These are phyloP conservation scores for Arbacia lixula DNA, from an alignment of 53 echinoderm and acorn worm species.

Conservation along the genomic window DNA sequence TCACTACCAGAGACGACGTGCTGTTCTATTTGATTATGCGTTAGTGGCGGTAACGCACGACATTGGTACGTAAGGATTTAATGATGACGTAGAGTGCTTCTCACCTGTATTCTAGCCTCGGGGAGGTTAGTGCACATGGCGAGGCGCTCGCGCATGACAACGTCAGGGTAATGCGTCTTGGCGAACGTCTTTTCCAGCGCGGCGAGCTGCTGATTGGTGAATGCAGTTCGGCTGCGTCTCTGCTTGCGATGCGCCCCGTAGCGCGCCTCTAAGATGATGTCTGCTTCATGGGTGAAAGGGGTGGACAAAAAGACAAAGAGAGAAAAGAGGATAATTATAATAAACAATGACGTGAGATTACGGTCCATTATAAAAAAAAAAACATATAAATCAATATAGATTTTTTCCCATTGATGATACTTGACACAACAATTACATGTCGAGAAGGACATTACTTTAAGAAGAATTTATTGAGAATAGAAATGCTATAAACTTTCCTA, in stretches of 20 bases:
- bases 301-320: neutral
- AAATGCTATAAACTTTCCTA: too few relatives aligned
- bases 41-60: too few relatives aligned
- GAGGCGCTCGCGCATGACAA: slow-evolving; percentile 92
- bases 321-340: neutral
- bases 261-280: slow-evolving; percentile 95
- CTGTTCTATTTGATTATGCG: too few relatives aligned
- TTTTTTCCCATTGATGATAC: too few relatives aligned
- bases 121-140: slow-evolving; percentile 99
- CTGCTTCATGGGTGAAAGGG: slow-evolving; percentile 58
- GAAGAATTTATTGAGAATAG: too few relatives aligned
- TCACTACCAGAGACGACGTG: too few relatives aligned
- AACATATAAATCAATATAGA: too few relatives aligned
- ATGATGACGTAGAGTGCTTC: neutral
- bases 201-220: slow-evolving; percentile 98
- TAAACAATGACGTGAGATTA: too few relatives aligned
- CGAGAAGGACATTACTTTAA: too few relatives aligned
- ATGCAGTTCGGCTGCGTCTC: slow-evolving; percentile 97
- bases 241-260: slow-evolving; percentile 98
- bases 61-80: too few relatives aligned
- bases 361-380: too few relatives aligned
- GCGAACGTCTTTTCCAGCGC: slow-evolving; percentile 98
- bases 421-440: too few relatives aligned
- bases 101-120: slow-evolving; percentile 95
- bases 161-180: slow-evolving; percentile 99